Conservation (phyloP, 2,888 invertebrate species). For the Oeneis ivallda region DNA sequence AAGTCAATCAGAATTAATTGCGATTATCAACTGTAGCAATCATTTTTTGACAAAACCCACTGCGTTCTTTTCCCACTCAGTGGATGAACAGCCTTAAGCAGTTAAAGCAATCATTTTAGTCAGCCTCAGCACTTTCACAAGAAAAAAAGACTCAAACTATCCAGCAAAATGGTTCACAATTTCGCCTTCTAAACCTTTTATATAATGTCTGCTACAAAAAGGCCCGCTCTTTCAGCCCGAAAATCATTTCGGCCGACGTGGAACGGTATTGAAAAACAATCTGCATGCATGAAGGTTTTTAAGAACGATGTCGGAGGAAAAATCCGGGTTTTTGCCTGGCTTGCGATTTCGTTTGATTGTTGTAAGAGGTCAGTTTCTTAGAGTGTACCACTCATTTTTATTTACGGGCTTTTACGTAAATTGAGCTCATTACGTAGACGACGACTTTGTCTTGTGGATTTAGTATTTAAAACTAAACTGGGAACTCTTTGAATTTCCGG, state of each 20-base stretch:
- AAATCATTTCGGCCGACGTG: slow-evolving; percentile 26
- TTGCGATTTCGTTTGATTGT: slow-evolving; percentile 19
- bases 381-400: neutral
- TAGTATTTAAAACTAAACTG: too few species aligned
- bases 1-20: too few species aligned
- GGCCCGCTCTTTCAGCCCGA: slow-evolving; percentile 23
- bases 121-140: neutral
- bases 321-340: slow-evolving; percentile 7
- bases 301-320: slow-evolving; percentile 18
- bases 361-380: slow-evolving; percentile 20
- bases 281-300: slow-evolving; percentile 26
- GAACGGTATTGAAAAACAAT: slow-evolving; percentile 23
- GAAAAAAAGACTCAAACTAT: slow-evolving; percentile 13
- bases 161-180: slow-evolving; percentile 14
- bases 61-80: too few species aligned
- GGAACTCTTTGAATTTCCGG: too few species aligned
- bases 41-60: too few species aligned
- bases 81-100: too few species aligned
- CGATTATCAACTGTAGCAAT: too few species aligned
- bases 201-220: slow-evolving; percentile 19
- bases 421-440: neutral
- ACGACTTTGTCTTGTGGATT: too few species aligned
- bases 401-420: slow-evolving; percentile 13
- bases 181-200: slow-evolving; percentile 19
- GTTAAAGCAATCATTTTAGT: neutral